Conservation (phyloP, 2,797 vertebrate genomes). For the Cichlasoma orientale region DNA sequence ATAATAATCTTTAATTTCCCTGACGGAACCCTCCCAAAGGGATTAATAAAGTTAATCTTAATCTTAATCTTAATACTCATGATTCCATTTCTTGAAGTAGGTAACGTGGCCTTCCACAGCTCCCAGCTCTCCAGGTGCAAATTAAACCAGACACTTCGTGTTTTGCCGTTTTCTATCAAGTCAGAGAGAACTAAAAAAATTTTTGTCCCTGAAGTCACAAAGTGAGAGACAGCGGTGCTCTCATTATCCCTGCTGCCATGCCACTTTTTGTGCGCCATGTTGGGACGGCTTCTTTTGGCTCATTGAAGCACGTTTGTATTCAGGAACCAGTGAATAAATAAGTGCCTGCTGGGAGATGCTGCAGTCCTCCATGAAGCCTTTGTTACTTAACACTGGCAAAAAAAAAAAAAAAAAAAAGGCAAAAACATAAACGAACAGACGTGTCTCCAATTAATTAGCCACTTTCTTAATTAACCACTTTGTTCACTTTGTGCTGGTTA, state of each 20-base stretch:
- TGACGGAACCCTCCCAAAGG: no score
- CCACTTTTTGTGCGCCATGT: background rate
- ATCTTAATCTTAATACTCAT: no score
- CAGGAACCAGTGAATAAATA: accelerated
- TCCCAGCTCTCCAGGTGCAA: background rate
- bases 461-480: background rate
- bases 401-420: background rate
- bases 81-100: background rate
- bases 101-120: background rate
- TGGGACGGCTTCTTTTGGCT: no score
- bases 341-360: background rate
- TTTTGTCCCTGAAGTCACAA: accelerated
- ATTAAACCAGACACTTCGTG: background rate
- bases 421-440: accelerated
- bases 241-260: background rate
- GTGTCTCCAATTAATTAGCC: background rate
- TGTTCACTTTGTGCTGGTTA: background rate
- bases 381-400: no score
- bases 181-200: no score
- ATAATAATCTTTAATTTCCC: no score
- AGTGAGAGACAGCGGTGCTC: background rate
- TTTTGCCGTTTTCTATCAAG: no score
- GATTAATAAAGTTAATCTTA: no score
- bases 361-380: background rate
- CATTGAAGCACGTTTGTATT: background rate